Evolutionary conservation across 1,140 invertebrate species (phyloP).

Genomic region (Apis mellifera): DNA sequence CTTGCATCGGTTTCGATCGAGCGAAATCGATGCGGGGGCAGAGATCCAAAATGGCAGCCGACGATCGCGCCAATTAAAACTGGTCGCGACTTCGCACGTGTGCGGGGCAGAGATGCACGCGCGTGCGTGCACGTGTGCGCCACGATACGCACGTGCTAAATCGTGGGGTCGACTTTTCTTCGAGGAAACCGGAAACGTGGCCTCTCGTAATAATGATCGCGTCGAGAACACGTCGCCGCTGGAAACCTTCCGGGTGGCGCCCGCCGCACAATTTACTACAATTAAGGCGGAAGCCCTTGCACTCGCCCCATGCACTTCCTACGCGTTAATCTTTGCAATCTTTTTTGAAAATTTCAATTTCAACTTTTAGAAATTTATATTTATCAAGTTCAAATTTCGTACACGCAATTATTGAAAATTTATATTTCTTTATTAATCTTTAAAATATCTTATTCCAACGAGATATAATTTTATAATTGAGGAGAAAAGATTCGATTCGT

Average conservation of each 20-base stretch:
- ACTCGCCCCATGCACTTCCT: background rate
- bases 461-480: no score
- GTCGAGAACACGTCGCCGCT: background rate
- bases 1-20: background rate
- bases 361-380: no score
- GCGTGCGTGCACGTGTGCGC: slow-evolving; percentile 62
- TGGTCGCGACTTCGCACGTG: slow-evolving; percentile 21
- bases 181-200: slow-evolving; percentile 40
- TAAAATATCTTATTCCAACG: no score
- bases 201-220: slow-evolving; percentile 28
- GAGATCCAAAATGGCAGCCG: background rate
- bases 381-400: no score
- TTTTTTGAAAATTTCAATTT: background rate
- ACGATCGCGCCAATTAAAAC: slow-evolving; percentile 32
- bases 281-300: background rate
- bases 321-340: background rate
- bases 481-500: no score
- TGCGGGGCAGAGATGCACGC: slow-evolving; percentile 29
- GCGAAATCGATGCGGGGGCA: background rate
- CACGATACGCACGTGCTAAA: slow-evolving; percentile 64
- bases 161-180: slow-evolving; percentile 57
- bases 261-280: background rate
- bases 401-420: no score
- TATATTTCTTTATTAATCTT: no score
- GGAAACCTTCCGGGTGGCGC: background rate